Base-by-base conservation (phyloP, 2,113 vertebrate species). In the Burhinus oedicnemus region DNA sequence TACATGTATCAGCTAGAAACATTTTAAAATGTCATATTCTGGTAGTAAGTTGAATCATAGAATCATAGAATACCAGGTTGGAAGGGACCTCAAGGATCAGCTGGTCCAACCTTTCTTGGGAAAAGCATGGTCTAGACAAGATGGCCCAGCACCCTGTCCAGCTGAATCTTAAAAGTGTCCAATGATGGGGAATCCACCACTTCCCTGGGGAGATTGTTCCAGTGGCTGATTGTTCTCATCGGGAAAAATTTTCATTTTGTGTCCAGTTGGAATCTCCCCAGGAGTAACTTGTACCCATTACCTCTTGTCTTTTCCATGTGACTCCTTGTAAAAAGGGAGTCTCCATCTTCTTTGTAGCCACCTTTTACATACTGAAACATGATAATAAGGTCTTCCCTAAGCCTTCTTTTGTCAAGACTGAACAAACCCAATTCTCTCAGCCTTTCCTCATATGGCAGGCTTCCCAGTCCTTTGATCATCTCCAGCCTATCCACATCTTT, bases 11-110 rank as follows among this genome's bases (percentile, higher is more conserved):
- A 89, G 61, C 65, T 71, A 52, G 52, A 71, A 90, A 82, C 74
- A 74, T 92, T 92, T 95, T 38, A 8, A 92, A 85, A 91, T 89
- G 69, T 87, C 77, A 87, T 85, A 65, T 82, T 95, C 69, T 91
- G 69, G 40, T 89, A 84, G 27, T 76, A 93, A 84, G n/a, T 75
- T 57, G 47, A 89, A 92, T 79, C 60, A 62, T 12, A 27, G 60
- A 38, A 40, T 62, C 25, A 27, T 36, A 60, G 58, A 25, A 60
- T 36, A 25, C 10, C 21, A 62, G 36, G 36, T 62, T 38, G 15
- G 60, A 27, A 62, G 36, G 60, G 54, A 38, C 36, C 23, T 62
- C 25, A 26, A 38, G 60, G 36, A 62, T 38, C 36, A 38, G 27
- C 60, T 62, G 60, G 25, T 16, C 36, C 60, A 62, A 27, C 15